phyloP scores from a whole-genome alignment of 1,140 invertebrate species.

The Scaptomyza pallida region DNA sequence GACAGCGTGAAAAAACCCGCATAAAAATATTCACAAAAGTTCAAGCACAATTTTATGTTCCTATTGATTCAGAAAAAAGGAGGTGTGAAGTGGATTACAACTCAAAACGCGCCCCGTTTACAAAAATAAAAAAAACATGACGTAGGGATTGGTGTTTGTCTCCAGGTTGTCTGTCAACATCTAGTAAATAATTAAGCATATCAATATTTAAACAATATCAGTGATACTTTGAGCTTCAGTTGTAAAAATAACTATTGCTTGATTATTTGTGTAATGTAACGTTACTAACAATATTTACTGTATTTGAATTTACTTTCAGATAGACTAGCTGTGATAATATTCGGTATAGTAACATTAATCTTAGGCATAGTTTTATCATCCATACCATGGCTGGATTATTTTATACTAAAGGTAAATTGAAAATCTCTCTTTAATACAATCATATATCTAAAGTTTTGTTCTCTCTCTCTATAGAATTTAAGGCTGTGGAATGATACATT shows the following conservation, averaged over 20 bases:
- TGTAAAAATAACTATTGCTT: too few relatives aligned
- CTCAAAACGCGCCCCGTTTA: too few relatives aligned
- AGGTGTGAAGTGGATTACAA: conserved; percentile 23
- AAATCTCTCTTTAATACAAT: not conserved
- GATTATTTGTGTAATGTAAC: not conserved
- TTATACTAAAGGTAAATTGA: conserved; percentile 90
- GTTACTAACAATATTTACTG: not conserved
- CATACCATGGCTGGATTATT: conserved; percentile 93
- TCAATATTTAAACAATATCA: not conserved
- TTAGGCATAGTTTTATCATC: conserved; percentile 92
- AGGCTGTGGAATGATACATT: conserved; percentile 92
- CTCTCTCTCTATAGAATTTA: conserved; percentile 87
- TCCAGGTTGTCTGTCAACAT: not conserved
- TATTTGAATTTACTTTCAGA: conserved; percentile 86
- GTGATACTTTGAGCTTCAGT: too few relatives aligned
- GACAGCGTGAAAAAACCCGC: conserved; percentile 15
- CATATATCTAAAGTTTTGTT: too few relatives aligned
- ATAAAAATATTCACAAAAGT: not conserved
- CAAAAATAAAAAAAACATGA: conserved; percentile 6
- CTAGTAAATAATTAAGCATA: not conserved
- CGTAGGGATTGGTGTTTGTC: conserved; percentile 12
- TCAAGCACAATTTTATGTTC: conserved; percentile 14
- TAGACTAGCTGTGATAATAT: conserved; percentile 90
- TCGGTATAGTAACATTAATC: conserved; percentile 90
- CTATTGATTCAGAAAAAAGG: conserved; percentile 6